Conservation (phyloP, 1,140 invertebrate species). For the Drosophila suzukii region DNA sequence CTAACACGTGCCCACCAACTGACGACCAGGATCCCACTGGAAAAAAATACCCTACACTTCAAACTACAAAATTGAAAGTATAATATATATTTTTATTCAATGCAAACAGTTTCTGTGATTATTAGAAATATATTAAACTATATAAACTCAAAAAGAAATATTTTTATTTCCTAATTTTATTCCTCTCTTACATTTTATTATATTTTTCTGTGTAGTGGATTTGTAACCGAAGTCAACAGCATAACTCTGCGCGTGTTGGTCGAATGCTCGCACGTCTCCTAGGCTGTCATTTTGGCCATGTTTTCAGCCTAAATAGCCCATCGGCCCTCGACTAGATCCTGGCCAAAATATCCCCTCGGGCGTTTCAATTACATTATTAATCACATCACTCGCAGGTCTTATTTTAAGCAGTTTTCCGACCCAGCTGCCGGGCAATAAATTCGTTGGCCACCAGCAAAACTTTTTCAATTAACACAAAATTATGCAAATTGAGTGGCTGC, state of each 20-base stretch:
- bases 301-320: conserved; percentile 18
- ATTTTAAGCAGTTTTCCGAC: conserved; percentile 64
- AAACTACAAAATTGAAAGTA: no score
- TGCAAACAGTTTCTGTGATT: no score
- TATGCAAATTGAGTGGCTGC: conserved; percentile 73
- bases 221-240: conserved; percentile 32
- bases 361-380: conserved; percentile 68
- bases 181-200: not conserved
- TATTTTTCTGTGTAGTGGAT: conserved; percentile 3
- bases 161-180: not conserved
- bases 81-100: no score
- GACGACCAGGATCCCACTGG: conserved; percentile 1
- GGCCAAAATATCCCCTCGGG: conserved; percentile 10
- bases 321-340: conserved; percentile 13
- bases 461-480: conserved; percentile 80
- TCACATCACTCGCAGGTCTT: conserved; percentile 64
- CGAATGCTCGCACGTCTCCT: conserved; percentile 41
- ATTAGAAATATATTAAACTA: not conserved
- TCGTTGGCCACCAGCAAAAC: conserved; percentile 52
- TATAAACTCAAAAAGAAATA: not conserved
- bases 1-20: conserved; percentile 43
- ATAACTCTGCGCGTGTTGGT: conserved; percentile 52
- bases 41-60: not conserved
- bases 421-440: conserved; percentile 51
- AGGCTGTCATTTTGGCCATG: conserved; percentile 22